These are phyloP conservation scores for Athetis lepigone DNA, from an alignment of 2,888 invertebrate species.

Conservation along the genomic window DNA sequence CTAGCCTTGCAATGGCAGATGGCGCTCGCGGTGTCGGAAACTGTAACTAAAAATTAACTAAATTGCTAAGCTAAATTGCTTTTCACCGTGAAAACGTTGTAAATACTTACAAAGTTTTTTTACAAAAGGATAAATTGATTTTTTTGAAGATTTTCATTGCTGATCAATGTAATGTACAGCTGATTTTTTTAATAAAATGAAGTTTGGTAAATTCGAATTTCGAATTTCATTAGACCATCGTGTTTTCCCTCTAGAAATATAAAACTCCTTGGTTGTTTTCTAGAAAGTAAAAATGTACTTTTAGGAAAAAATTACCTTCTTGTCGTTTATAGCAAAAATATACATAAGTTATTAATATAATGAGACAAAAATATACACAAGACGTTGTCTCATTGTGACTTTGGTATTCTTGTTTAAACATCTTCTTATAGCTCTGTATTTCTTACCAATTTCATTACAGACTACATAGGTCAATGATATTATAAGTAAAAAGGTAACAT, in stretches of 20 bases:
- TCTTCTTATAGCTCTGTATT: no score
- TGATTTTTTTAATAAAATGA: slow-evolving; percentile 36
- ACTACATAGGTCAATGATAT: no score
- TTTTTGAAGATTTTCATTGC: slow-evolving; percentile 28
- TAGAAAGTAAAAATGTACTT: neutral
- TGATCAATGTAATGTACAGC: slow-evolving; percentile 14
- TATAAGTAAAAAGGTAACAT: no score
- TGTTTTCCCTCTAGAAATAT: slow-evolving; percentile 10
- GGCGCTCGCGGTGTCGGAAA: neutral
- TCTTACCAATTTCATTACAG: no score
- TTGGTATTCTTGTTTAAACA: no score
- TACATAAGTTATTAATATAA: no score
- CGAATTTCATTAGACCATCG: slow-evolving; percentile 13
- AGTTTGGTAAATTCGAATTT: slow-evolving; percentile 8
- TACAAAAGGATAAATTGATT: slow-evolving; percentile 19
- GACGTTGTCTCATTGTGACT: no score
- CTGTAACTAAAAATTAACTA: neutral
- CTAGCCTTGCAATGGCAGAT: neutral
- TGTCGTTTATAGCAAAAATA: no score
- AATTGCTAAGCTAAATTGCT: no score
- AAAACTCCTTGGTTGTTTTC: slow-evolving; percentile 1
- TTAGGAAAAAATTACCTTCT: no score
- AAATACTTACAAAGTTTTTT: slow-evolving; percentile 40
- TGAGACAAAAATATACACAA: no score
- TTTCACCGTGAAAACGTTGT: neutral